phyloP scores from a whole-genome alignment of 2,113 vertebrate genomes.

The Antechinus stuartii region DNA sequence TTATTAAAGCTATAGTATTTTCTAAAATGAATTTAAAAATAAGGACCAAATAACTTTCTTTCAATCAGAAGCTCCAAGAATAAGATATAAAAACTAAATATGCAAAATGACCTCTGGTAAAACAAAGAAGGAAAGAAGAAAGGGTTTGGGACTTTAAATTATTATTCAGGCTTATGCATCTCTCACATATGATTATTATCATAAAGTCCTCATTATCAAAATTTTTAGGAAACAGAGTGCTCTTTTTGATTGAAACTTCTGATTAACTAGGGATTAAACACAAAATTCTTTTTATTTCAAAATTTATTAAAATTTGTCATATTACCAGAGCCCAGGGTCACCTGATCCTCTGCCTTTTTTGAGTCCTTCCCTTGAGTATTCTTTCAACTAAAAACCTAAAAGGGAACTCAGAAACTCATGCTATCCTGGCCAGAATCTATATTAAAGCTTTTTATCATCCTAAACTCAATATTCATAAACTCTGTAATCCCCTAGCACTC shows the following conservation, averaged over 20 bases:
- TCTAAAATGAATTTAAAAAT: neutral
- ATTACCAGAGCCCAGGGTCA: no score
- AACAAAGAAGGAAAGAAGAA: neutral
- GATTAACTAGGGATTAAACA: no score
- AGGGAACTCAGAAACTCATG: no score
- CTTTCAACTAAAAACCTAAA: no score
- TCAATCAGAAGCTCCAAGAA: neutral
- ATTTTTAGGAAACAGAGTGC: neutral
- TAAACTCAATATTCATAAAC: no score
- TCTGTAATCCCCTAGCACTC: no score
- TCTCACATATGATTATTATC: neutral
- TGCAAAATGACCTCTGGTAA: neutral
- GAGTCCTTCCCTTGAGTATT: no score
- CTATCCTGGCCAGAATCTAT: no score
- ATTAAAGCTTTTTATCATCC: no score
- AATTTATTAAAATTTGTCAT: no score
- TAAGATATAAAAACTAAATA: neutral
- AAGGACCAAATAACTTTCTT: neutral
- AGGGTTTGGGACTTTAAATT: constrained; percentile 9
- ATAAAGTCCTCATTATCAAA: constrained; percentile 3
- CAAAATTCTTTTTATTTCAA: no score
- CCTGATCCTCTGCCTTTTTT: no score
- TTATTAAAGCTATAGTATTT: neutral
- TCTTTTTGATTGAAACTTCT: neutral
- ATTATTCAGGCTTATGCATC: constrained; percentile 5